A percentile compares a stretch with the other conserved stretches of the same genome.
These are phyloP conservation scores for Macropis europaea DNA, from an alignment of 2,888 invertebrate species.

Conservation along the genomic window DNA sequence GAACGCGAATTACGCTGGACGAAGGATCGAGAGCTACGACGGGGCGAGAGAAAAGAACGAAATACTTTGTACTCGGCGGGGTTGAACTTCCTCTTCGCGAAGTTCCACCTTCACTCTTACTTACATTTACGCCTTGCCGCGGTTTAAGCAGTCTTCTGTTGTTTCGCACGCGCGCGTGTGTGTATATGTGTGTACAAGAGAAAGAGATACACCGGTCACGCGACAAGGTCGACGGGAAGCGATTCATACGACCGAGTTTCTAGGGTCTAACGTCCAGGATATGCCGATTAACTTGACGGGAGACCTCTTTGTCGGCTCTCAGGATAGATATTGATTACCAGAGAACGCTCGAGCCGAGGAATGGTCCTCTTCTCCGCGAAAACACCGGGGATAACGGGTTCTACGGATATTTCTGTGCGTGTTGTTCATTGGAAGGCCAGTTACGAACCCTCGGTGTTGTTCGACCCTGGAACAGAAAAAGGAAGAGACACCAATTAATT, in stretches of 20 bases:
- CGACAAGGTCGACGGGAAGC: constrained; percentile 1
- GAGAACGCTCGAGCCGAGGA: neutral
- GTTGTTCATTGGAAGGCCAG: constrained; percentile 60
- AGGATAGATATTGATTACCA: neutral
- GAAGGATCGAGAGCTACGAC: constrained; percentile 12
- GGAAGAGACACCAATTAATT: neutral
- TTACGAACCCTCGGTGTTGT: constrained; percentile 67
- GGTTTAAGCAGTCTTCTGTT: constrained; percentile 33
- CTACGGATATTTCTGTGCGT: constrained; percentile 25
- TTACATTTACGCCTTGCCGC: constrained; percentile 20
- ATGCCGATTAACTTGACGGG: neutral
- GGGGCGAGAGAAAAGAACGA: constrained; percentile 3
- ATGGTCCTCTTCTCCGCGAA: neutral
- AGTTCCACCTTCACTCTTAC: constrained; percentile 28
- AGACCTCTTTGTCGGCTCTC: neutral
- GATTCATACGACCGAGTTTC: neutral
- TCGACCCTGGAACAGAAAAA: constrained; percentile 61
- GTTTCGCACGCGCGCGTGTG: neutral
- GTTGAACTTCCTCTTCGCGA: constrained; percentile 14
- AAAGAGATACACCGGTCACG: constrained; percentile 3
- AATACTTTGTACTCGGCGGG: constrained; percentile 55
- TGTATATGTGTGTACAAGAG: neutral
- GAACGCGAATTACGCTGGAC: constrained; percentile 24
- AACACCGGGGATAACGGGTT: constrained; percentile 15
- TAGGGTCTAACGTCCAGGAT: neutral